Base-by-base conservation (phyloP, 2,888 invertebrate genomes). In the Alcis repandata region DNA sequence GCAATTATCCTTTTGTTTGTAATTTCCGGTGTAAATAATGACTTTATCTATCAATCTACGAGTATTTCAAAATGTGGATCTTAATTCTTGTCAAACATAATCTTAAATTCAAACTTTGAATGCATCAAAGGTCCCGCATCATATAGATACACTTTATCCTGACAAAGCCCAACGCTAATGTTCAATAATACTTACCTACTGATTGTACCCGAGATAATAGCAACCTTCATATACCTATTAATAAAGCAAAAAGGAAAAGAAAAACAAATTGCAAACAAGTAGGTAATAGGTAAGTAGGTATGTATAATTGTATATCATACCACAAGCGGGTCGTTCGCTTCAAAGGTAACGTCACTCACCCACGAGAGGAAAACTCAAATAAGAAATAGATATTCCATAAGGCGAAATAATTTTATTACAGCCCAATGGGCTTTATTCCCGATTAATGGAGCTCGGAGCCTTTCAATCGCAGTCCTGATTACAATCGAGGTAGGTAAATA, bases 331-430 rank as follows among this genome's bases (percentile, higher is more conserved):
- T 4, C 13, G 46, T 22, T 22, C 22, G 17, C 57, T 41, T 54
- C 59, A 64, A 64, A 53, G 54, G 59, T 54, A 13, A 17, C 53
- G 51, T 52, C 41, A 22, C 19, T 27, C 46, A 45, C 32, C 43
- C 27, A 13, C 48, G 41, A 22, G 33, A 59, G 59, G 57, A 41
- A 52, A 57, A 51, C 46, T 43, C 51, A n/a, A 36, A 38, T 17
- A 15, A 52, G 32, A 63, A 59, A 63, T 61, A 53, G 65, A 45
- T 68, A 63, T 66, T 33, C 54, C 63, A 59, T 63, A 63, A 68
- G 64, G 43, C 63, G 66, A 68, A 72, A 70, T 72, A 70, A 72
- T 68, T 65, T 68, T 67, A 72, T 72, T 68, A 68, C 67, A 57
- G 65, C 10, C 54, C 64, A 59, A 45, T 59, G 63, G 61, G 43